Conservation (phyloP, 2,888 invertebrate species). For the Ophion ellenae region DNA sequence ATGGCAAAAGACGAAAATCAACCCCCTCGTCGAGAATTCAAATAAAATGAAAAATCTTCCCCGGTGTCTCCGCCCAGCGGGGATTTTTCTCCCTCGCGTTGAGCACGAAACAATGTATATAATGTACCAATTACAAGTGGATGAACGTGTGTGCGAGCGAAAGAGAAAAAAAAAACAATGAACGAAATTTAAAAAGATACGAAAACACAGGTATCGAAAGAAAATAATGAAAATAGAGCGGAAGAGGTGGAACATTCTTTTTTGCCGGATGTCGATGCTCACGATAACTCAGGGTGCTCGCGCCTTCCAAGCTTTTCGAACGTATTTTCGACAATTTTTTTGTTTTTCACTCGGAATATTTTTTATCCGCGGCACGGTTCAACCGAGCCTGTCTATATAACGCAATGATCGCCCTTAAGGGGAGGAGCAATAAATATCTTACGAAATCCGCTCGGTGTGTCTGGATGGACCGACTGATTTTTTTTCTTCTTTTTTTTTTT, state of each 20-base stretch:
- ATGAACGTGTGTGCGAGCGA: conserved; percentile 56
- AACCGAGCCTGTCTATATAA: no score
- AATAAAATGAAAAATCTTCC: conserved; percentile 27
- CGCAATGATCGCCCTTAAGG: no score
- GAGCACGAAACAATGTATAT: conserved; percentile 68
- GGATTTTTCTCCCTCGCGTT: conserved; percentile 37
- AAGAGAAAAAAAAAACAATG: conserved; percentile 25
- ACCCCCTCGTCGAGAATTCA: not conserved
- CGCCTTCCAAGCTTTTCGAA: conserved; percentile 32
- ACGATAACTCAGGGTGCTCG: conserved; percentile 66
- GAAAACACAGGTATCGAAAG: not conserved
- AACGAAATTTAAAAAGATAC: conserved; percentile 25
- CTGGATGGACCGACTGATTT: conserved; percentile 26
- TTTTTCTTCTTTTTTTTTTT: conserved; percentile 13
- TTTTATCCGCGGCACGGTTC: no score
- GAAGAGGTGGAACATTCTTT: conserved; percentile 13
- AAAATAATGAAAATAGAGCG: conserved; percentile 7
- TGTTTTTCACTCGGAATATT: not conserved
- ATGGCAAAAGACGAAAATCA: not conserved
- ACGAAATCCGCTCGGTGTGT: not conserved
- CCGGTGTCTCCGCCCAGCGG: conserved; percentile 20
- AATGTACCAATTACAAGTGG: conserved; percentile 65
- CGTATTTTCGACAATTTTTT: not conserved
- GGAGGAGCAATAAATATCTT: not conserved
- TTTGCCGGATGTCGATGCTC: conserved; percentile 57